Base-by-base conservation (phyloP, 2,113 vertebrate species). In the Leptobrachium leishanense region DNA sequence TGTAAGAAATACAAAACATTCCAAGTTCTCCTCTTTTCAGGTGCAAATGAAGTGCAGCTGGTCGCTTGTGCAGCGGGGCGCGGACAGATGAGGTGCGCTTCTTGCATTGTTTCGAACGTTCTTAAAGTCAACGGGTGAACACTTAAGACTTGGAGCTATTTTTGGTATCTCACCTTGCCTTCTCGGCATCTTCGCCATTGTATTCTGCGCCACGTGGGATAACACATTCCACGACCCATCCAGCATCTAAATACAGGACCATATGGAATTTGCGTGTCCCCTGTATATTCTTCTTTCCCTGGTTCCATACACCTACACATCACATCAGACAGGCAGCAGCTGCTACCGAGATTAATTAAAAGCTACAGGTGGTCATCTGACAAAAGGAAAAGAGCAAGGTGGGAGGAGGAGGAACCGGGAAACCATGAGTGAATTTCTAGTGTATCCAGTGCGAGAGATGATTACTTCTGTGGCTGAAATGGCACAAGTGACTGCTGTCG, bases 311-410 rank as follows among this genome's bases (percentile, higher is more conserved):
- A 80, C 77, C 77, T 80, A 80, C 70, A 80, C 71, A 68, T 80
- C 77, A 73, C 77, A 68, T 46, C 64, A 74, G 70, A 74, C 50
- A 80, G 77, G 77, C 77, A 80, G 77, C 77, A 80, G 77, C 77
- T 80, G 77, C 71, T 80, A 71, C 70, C 54, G 77, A 80, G 77
- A 80, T 74, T 74, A 80, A 74, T 80, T 80, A 80, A 80, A 80
- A 80, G 71, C 70, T 80, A 74, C 77, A 80, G 77, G 77, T 80
- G 77, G 77, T 80, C 70, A 79, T 73, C 53, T 68, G 63, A 80
- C 70, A 80, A 80, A 73, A 12, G 77, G 13, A 74, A 80, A 46
- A 44, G 62, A 55, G 68, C 62, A 72, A 73, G 70, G 46, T 79
- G 77, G 41, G 62, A 65, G 59, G 72, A 63, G 59, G 42, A 65